These are phyloP conservation scores for Leucoraja erinaceus DNA, from an alignment of 2,113 vertebrate species.

Conservation along the genomic window DNA sequence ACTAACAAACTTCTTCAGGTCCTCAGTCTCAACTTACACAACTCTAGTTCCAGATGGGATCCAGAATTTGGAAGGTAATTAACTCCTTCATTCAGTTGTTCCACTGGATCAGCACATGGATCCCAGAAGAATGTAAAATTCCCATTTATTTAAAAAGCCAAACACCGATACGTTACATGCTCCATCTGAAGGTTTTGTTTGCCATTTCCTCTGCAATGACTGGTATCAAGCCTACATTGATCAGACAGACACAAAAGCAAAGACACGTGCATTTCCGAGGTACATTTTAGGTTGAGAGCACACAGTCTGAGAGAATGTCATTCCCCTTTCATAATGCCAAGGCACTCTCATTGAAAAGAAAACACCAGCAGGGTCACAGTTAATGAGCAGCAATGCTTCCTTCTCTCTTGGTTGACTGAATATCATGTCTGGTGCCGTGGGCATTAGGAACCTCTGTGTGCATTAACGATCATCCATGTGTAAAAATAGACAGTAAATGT, in stretches of 20 bases:
- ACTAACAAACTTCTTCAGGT: neutral
- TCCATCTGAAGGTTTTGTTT: neutral
- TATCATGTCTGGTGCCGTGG: neutral
- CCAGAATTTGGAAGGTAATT: neutral
- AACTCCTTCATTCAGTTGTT: neutral
- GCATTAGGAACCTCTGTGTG: neutral
- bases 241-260: neutral
- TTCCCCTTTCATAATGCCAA: neutral
- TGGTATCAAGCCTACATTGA: neutral
- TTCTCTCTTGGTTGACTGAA: neutral
- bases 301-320: neutral
- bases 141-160: neutral
- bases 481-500: neutral
- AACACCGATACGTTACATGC: neutral
- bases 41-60: neutral
- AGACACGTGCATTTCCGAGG: neutral
- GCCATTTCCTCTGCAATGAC: neutral
- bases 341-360: neutral
- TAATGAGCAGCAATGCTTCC: neutral
- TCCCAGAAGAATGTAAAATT: neutral
- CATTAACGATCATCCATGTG: neutral
- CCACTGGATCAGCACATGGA: neutral
- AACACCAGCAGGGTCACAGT: neutral
- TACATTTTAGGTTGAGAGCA: neutral
- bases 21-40: neutral